Percentiles rank a stretch among this genome's conserved stretches.
Evolutionary conservation across 2,888 invertebrate species (phyloP).

Genomic region (Pachycephus smyrnensis): DNA sequence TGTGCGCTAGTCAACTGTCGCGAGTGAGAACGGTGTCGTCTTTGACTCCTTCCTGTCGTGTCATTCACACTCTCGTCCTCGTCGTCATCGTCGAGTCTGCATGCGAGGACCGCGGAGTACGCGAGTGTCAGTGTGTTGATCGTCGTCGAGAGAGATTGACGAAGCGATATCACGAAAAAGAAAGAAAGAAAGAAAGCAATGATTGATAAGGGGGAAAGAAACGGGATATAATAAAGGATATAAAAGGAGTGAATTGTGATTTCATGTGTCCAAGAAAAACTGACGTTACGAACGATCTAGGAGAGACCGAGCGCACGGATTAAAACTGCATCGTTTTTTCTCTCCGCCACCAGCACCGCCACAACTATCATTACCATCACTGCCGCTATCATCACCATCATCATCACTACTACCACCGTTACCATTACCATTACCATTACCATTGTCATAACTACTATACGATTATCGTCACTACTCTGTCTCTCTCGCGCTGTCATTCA

Average conservation of each 20-base stretch:
- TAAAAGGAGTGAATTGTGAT: not conserved
- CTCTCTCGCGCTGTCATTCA: not conserved
- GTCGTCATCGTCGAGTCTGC: not conserved
- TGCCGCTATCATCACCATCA: not conserved
- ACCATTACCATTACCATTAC: too few relatives aligned
- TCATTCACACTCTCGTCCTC: not conserved
- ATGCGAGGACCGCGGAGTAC: not conserved
- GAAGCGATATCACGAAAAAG: not conserved
- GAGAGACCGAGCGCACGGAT: slow-evolving; percentile 8
- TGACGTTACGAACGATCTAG: not conserved
- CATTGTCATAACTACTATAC: not conserved
- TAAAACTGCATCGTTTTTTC: slow-evolving; percentile 10
- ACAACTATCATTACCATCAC: not conserved
- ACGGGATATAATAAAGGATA: not conserved
- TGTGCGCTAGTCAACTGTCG: not conserved
- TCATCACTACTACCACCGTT: too few relatives aligned
- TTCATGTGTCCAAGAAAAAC: slow-evolving; percentile 1
- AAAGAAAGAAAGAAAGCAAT: not conserved
- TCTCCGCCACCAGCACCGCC: slow-evolving; percentile 6
- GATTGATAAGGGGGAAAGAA: not conserved
- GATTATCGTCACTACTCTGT: not conserved
- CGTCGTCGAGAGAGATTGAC: not conserved
- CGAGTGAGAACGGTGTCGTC: not conserved
- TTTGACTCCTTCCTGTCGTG: not conserved
- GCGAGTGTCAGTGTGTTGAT: not conserved